Base-by-base conservation (phyloP, 2,888 invertebrate species). In the Chloroclystis v-ata region DNA sequence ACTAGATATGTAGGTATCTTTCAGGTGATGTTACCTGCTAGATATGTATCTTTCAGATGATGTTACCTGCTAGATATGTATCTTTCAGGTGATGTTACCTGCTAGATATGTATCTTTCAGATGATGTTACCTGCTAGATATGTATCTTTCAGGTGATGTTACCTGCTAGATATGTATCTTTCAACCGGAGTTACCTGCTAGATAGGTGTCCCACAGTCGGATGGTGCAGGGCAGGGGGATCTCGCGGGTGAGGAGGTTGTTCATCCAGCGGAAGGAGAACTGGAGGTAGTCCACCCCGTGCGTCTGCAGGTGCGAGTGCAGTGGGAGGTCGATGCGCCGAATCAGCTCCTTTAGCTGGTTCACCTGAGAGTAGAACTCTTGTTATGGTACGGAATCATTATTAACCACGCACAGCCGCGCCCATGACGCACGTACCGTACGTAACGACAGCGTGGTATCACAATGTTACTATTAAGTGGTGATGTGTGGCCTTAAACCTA, bases 181-280 rank as follows among this genome's bases (percentile, higher is more conserved):
- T 99, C 12, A 99, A 89, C 33, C 99, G 91, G 60, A 99, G 8
- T 26, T 26, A 26, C 26, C 26, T 8, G 99, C 97, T 60, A 98
- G 90, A 89, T 99, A 99, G 1, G 99, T 99, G 85, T 99, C 99
- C 99, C 99, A 99, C 12, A 99, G 89, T 35, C 99, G 91, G 60
- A 99, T 98, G 43, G 98, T 97, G 82, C 99, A 99, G 37, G 96
- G 91, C 10, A 99, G 90, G 2, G 99, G 99, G 59, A 99, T 92
- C 88, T 99, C 99, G 55, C 99, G 89, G 61, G 99, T 99, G 50
- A 99, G 90, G 43, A 99, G 90, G 89, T 99, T 99, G 86, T 99
- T 99, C 95, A 99, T 97, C 99, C 99, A 99, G 10, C 99, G 93
- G 88, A 99, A 99, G 1, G 99, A 97, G 87, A 99, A 99, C 87